Evolutionary conservation across 1,140 invertebrate genomes (phyloP).

Genomic region (Platorchestia sp.): DNA sequence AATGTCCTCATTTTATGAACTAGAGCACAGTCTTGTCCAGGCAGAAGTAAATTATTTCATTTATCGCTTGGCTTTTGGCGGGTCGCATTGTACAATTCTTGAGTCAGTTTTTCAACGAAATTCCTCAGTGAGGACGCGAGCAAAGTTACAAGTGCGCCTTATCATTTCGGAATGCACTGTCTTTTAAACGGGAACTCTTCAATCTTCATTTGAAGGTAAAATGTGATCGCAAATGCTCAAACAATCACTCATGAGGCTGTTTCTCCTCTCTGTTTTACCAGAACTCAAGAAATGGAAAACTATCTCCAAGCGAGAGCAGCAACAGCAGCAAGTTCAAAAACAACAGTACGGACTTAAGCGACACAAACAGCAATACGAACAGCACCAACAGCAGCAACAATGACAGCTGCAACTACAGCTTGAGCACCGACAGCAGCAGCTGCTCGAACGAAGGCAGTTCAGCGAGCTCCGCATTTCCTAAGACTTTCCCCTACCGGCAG

Average conservation of each 20-base stretch:
- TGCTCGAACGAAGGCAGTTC: background rate
- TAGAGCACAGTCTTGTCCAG: too few species aligned
- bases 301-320: background rate
- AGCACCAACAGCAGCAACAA: conserved; percentile 35
- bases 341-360: conserved; percentile 6
- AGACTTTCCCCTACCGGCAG: background rate
- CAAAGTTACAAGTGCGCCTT: background rate
- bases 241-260: background rate
- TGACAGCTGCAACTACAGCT: background rate
- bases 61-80: too few species aligned
- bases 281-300: background rate
- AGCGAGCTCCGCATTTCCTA: background rate
- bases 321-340: conserved; percentile 2
- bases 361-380: conserved; percentile 37
- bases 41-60: too few species aligned
- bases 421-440: conserved; percentile 26
- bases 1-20: too few species aligned
- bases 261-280: background rate
- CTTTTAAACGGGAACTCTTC: background rate
- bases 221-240: background rate
- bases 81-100: too few species aligned
- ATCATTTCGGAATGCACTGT: background rate
- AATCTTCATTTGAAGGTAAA: background rate
- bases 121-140: too few species aligned
- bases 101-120: too few species aligned